These are phyloP conservation scores for Limosa lapponica DNA, from an alignment of 2,797 vertebrate genomes.

Conservation along the genomic window DNA sequence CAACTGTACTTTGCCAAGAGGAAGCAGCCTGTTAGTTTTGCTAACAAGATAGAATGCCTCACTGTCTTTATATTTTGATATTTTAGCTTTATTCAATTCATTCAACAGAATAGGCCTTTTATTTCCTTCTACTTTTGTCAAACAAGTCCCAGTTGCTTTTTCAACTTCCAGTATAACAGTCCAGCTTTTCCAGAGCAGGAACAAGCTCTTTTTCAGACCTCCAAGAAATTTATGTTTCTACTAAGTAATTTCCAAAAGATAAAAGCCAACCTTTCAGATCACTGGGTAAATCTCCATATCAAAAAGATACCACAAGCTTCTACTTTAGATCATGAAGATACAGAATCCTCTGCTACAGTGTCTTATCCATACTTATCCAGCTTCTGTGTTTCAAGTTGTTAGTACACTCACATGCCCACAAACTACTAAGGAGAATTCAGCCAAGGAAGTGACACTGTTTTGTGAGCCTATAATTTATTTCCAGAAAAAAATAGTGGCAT, in stretches of 20 bases:
- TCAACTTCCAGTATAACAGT: neutral
- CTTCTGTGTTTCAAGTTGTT: neutral
- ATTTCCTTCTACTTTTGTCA: neutral
- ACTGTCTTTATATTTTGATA: neutral
- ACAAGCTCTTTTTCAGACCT: neutral
- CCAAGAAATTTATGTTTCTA: neutral
- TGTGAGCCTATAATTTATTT: neutral
- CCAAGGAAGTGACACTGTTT: neutral
- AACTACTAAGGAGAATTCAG: neutral
- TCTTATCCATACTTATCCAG: neutral
- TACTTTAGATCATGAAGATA: neutral
- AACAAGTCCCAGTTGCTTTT: neutral
- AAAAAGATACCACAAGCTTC: neutral
- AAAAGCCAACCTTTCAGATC: neutral
- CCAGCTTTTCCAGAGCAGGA: neutral
- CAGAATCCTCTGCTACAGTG: neutral
- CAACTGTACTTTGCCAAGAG: neutral
- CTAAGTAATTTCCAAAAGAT: neutral
- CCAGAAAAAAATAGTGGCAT: neutral
- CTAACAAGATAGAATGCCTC: neutral
- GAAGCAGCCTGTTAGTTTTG: slow-evolving; percentile 8
- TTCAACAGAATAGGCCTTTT: neutral
- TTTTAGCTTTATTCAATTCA: neutral
- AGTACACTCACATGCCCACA: neutral
- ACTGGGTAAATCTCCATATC: neutral